These are phyloP conservation scores for Crypturellus undulatus DNA, from an alignment of 2,113 vertebrate species.

Conservation along the genomic window DNA sequence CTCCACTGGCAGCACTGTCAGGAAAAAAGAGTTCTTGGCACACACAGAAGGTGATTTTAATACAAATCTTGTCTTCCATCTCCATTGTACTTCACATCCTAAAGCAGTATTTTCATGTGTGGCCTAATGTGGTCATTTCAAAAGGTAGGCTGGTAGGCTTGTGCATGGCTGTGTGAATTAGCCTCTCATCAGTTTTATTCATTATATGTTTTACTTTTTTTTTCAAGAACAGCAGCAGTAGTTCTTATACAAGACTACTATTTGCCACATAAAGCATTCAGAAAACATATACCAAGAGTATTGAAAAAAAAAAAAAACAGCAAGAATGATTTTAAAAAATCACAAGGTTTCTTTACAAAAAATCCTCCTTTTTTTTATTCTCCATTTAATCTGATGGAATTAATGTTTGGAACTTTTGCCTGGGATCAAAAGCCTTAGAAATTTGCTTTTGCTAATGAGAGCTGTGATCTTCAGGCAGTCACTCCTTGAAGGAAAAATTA, in stretches of 20 bases:
- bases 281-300: not conserved
- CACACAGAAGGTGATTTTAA: slow-evolving; percentile 25
- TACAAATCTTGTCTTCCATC: slow-evolving; percentile 26
- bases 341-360: not conserved
- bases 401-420: not conserved
- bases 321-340: not conserved
- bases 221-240: not conserved
- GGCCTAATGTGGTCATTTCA: not conserved
- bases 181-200: slow-evolving; percentile 10
- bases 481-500: not conserved
- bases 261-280: not conserved
- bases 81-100: not conserved
- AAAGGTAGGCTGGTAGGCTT: not conserved
- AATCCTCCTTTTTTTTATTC: not conserved
- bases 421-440: not conserved
- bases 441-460: not conserved
- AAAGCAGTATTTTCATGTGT: slow-evolving; percentile 14
- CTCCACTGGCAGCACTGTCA: slow-evolving; percentile 19
- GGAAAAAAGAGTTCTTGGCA: slow-evolving; percentile 52
- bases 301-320: not conserved
- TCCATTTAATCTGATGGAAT: not conserved
- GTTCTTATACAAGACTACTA: not conserved
- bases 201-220: not conserved
- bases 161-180: not conserved
- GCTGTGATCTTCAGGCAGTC: not conserved